Percentiles rank a stretch among this genome's conserved stretches.
These are phyloP conservation scores for Leucoraja erinaceus DNA, from an alignment of 2,113 vertebrate species.

Conservation along the genomic window DNA sequence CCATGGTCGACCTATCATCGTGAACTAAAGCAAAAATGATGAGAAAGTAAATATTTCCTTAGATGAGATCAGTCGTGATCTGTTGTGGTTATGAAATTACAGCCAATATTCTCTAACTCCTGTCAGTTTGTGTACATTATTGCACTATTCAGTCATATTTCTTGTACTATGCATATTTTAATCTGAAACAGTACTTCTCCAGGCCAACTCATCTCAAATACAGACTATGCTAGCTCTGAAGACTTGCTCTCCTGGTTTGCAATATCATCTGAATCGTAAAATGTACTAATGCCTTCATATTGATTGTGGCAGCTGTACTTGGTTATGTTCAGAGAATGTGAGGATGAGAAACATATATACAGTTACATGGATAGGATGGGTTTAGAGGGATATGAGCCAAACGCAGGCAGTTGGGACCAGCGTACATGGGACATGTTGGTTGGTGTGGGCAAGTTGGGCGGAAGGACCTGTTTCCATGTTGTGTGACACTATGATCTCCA, in stretches of 20 bases:
- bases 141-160: no score
- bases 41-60: not conserved
- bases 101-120: not conserved
- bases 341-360: not conserved
- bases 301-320: not conserved
- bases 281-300: not conserved
- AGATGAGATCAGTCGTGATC: not conserved
- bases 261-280: conserved; percentile 2
- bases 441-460: no score
- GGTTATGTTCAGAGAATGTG: not conserved
- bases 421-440: no score
- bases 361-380: no score
- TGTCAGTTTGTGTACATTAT: not conserved
- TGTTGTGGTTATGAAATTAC: not conserved
- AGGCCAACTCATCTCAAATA: not conserved
- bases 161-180: not conserved
- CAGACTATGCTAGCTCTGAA: not conserved
- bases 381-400: no score
- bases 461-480: no score
- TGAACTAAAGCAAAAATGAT: not conserved
- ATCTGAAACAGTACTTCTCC: not conserved
- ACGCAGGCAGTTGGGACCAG: no score
- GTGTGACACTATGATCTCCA: no score
- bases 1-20: not conserved
- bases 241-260: not conserved